These are phyloP conservation scores for Melanogrammus aeglefinus DNA, from an alignment of 2,797 vertebrate species.

Conservation along the genomic window DNA sequence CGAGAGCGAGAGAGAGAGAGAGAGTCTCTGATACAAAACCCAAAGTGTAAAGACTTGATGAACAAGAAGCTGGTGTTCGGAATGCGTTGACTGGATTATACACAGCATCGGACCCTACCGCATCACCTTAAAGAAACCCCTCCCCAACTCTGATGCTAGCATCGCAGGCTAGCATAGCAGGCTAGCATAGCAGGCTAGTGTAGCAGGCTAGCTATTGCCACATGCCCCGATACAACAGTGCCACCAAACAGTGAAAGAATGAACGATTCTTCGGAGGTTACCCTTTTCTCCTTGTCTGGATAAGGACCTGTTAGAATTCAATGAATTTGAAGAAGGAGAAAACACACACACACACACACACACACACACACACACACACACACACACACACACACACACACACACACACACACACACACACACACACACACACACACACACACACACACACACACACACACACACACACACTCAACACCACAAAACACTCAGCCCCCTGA, in stretches of 20 bases:
- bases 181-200: not conserved
- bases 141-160: not conserved
- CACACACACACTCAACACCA: not conserved
- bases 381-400: not conserved
- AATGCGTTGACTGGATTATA: not conserved
- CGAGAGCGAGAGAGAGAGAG: too few relatives aligned
- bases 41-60: not conserved
- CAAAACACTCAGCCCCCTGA: not conserved
- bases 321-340: not conserved
- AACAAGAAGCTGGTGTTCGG: not conserved
- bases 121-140: not conserved
- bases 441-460: not conserved
- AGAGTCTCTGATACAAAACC: not conserved
- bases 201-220: not conserved
- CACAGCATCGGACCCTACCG: not conserved
- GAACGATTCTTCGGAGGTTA: not conserved
- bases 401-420: not conserved
- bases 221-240: not conserved
- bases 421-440: not conserved
- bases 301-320: not conserved
- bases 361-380: not conserved
- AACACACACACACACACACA: not conserved
- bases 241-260: not conserved
- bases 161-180: not conserved
- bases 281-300: not conserved